Evolutionary conservation across 2,113 vertebrate species (phyloP), one percentile per base, ranked within the genome.

Genomic region (Hemicordylus capensis): DNA sequence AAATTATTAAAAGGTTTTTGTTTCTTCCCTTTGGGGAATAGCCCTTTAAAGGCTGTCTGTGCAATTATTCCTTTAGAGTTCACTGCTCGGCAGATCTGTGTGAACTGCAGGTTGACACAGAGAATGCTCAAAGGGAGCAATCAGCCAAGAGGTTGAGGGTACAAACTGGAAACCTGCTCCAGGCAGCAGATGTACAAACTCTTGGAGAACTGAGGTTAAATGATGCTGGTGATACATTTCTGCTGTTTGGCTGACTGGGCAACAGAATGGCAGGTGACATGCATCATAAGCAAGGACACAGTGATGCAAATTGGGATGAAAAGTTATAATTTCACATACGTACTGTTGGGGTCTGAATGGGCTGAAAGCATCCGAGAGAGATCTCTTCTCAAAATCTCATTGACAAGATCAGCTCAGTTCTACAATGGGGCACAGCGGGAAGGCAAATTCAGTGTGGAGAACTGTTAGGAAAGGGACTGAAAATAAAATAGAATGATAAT

Each of bases 1-100:
- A 69, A 82, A 82, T 72, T 70, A 77, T 78, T 51, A 70, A 77
- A 69, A 67, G 26, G 26, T 64, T 84, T 80, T 72, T 66, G 31
- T 58, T 69, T 69, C 64, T 69, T 85, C 51, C 39, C n/a, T 46
- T 34, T 37, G 51, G 64, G 75, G 48, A 80, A 61, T 17, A 61
- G 42, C 56, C 56, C 24, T 73, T 85, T n/a, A 73, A 72, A 34
- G 56, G 17, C 54, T 87, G n/a, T 72, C 80, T 87, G 54, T 58
- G 56, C 54, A 77, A 77, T 70, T 77, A 54, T 44, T 69, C 12
- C 26, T 87, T 61, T 39, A 37, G 42, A 63, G 54, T 87, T 81
- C 64, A 77, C 24, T 70, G 64, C 51, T 76, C 7, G 2, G 63
- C 42, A 77, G 64, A 51, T 61, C 54, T 69, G n/a, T 59, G 76